Percentiles rank a stretch among this genome's conserved stretches.
Conservation (phyloP, 1,140 invertebrate species). For the Calephelis virginiensis region DNA sequence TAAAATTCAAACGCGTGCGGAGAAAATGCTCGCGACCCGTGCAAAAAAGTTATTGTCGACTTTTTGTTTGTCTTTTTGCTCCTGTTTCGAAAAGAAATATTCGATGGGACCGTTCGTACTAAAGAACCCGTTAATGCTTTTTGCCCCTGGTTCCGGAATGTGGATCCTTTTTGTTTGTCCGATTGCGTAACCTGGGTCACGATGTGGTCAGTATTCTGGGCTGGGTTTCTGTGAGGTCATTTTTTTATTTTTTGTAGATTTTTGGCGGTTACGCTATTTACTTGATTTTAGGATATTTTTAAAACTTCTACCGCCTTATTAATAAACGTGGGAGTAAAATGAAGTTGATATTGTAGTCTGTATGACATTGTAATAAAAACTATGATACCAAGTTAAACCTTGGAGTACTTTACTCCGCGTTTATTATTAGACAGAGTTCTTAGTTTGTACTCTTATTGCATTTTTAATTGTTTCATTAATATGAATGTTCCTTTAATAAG, state of each 20-base stretch:
- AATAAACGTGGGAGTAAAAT: too few species aligned
- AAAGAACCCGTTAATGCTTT: conserved; percentile 59
- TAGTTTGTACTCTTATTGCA: too few species aligned
- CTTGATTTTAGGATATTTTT: neutral
- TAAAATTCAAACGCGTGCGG: conserved; percentile 63
- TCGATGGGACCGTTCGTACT: conserved; percentile 47
- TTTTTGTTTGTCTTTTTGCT: conserved; percentile 59
- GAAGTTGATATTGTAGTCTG: too few species aligned
- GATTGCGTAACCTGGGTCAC: conserved; percentile 54
- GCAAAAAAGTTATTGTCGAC: conserved; percentile 63
- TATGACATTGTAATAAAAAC: too few species aligned
- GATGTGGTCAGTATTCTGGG: conserved; percentile 44
- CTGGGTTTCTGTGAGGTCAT: conserved; percentile 31
- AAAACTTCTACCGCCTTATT: too few species aligned
- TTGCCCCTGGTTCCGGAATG: conserved; percentile 51
- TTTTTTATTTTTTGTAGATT: conserved; percentile 12
- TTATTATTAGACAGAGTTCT: too few species aligned
- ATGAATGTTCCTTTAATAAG: too few species aligned
- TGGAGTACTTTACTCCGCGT: too few species aligned
- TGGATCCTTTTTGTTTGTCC: conserved; percentile 45
- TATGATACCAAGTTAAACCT: too few species aligned
- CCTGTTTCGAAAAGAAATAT: conserved; percentile 51
- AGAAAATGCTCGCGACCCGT: conserved; percentile 48
- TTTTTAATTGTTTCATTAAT: too few species aligned
- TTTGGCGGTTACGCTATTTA: neutral